Evolutionary conservation across 2,113 vertebrate species (phyloP).

Genomic region (Fregetta grallaria): DNA sequence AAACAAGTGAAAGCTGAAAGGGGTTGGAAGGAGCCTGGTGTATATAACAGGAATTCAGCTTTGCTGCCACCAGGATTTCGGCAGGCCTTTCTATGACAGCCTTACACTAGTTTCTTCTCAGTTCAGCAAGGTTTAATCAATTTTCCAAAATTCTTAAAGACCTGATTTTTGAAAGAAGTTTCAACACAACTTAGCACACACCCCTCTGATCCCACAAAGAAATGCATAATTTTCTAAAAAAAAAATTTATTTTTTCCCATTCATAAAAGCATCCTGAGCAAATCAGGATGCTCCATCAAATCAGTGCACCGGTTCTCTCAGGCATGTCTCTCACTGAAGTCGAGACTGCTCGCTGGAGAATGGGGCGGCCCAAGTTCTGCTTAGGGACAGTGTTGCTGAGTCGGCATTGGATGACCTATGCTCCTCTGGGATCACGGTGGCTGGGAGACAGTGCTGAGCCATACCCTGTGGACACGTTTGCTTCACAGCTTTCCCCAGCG

Average conservation of each 20-base stretch:
- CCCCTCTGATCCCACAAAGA: neutral
- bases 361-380: neutral
- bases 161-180: neutral
- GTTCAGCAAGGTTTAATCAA: neutral
- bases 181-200: neutral
- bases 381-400: neutral
- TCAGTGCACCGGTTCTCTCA: neutral
- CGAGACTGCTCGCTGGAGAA: neutral
- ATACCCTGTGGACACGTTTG: neutral
- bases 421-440: fast-evolving
- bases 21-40: neutral
- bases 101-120: neutral
- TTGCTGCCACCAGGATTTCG: conserved; percentile 2
- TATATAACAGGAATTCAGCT: conserved; percentile 39
- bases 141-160: neutral
- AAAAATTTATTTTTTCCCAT: neutral
- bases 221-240: neutral
- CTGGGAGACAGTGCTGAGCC: neutral
- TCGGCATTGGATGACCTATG: neutral
- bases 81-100: neutral
- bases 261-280: neutral
- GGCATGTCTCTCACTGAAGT: neutral
- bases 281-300: neutral
- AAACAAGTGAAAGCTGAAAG: conserved; percentile 13
- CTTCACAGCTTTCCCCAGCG: neutral